Base-by-base conservation (phyloP, 1,140 invertebrate genomes). In the Trichonephila clavata region DNA sequence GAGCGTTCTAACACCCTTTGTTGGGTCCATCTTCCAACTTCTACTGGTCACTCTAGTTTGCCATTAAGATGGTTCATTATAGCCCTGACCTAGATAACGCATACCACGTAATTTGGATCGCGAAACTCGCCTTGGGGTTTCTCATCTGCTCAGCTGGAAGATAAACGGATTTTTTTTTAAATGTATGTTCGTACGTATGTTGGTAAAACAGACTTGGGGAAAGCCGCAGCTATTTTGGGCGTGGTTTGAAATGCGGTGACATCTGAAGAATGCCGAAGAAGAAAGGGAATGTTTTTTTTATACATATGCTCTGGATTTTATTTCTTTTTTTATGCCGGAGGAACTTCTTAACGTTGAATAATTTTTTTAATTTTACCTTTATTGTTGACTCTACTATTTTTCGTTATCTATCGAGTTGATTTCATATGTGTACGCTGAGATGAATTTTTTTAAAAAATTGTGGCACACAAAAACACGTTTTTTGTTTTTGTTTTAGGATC, bases 51-150 rank as follows among this genome's bases (percentile, higher is more conserved):
- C 16, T 16, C 50, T 4, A 24, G 32, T 18, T 77, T 77, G 5
- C 2, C 32, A 57, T n/a, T 14, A 13, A 83, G 81, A 39, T 16
- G n/a, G 21, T 50, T 1, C 10, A 50, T 50, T 50, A 13, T n/a
- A 83, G 50, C 81, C 81, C 81, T 83, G 81, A 83, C 81, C 81
- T 24, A 83, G 21, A 83, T 83, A 21, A 7, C 1, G 21, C 81
- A 18, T 39, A 32, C 32, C 27, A n/a, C 43, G 43, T 50, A 57
- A 57, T 43, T 7, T 50, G 80, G 43, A n/a, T 57, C 50, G 80
- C 21, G 13, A n/a, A 59, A 83, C 81, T 4, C 39, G 81, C 50
- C 81, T 50, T 83, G 68, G 27, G 13, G 24, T 32, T 57, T 83
- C 71, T 77, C 68, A 16, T 77, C 71, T 77, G 50, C 80, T 43